Evolutionary conservation across 2,113 vertebrate species (phyloP), one percentile per base, ranked within the genome.

Genomic region (Rostratula benghalensis): DNA sequence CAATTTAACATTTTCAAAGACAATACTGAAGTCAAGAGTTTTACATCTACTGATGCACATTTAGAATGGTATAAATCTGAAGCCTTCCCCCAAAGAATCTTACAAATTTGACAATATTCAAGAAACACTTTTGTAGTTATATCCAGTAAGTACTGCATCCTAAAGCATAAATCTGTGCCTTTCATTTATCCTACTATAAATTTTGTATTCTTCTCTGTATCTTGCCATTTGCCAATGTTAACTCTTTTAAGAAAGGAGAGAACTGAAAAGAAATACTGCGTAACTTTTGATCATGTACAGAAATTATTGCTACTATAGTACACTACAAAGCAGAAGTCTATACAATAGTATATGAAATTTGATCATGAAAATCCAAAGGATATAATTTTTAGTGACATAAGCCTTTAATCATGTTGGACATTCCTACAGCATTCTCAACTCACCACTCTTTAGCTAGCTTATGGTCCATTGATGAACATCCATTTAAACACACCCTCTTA

Each of bases 231-330:
- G 90, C 94, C 96, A 95, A 96, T 95, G 90, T 96, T 96, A 98
- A 97, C 77, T 89, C 86, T 98, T 97, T 92, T 90, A 96, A 94
- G 81, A 95, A 94, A 97, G 56, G 73, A 74, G 81, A 97, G 89
- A 97, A 93, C 85, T 91, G 65, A 90, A 97, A 98, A 98, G 91
- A 98, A 98, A 97, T 94, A 95, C 95, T 95, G 97, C 75, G 21
- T 97, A 98, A 98, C 93, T 97, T 97, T 97, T 95, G 94, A 98
- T 98, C 97, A 96, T 94, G 33, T 98, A 98, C 98, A 98, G 98
- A 98, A 98, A 98, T 98, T 98, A 98, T 98, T 98, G 98, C 98
- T 98, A 98, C 98, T 97, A 98, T 96, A 97, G 92, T 97, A 97
- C 97, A 98, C 98, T 98, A 98, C 97, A 97, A 98, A 98, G 98